Evolutionary conservation across 2,797 vertebrate genomes (phyloP), one percentile per base, ranked within the genome.

Genomic region (Sebastes paucispinis): DNA sequence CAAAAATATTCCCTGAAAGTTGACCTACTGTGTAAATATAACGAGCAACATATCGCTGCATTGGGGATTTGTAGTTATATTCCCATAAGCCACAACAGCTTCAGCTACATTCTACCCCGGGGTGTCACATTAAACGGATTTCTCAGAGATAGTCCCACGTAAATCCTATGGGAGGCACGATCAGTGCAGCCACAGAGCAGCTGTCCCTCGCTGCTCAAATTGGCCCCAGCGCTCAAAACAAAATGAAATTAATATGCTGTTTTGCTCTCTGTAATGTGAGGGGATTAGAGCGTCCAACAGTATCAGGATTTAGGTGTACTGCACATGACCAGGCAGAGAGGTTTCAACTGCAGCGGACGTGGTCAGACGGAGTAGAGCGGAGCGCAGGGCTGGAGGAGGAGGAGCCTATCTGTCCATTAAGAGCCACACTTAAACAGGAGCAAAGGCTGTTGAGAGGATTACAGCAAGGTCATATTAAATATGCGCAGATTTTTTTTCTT

Each of bases 221-320:
- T 92, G 90, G 90, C 89, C 71, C 69, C 13, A 6, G 75, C 82
- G 82, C 71, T 73, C 73, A 84, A 91, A 87, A 89, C 80, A 82
- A 92, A 89, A 87, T 87, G 60, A 92, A 89, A 90, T 92, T 14
- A 94, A 93, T 91, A 93, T 84, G 87, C 73, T 73, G 85, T 83
- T 92, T 91, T 76, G 58, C 83, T 81, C 66, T 79, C 74, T 55
- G 73, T 83, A 67, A 79, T 88, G 83, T 86, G 77, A 74, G 67
- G 52, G 87, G 90, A 93, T 93, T 90, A 92, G 79, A 76, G 79
- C 71, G 60, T 76, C 82, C 77, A 71, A 72, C 78, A 79, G 79
- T 73, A 81, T 85, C 83, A 84, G 84, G 88, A 85, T 92, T 91
- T 87, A 74, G 80, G 73, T 64, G 70, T 77, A 47, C 70, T 50